Evolutionary conservation across 2,888 invertebrate species (phyloP), one percentile per base, ranked within the genome.

Genomic region (Acronicta leporina): DNA sequence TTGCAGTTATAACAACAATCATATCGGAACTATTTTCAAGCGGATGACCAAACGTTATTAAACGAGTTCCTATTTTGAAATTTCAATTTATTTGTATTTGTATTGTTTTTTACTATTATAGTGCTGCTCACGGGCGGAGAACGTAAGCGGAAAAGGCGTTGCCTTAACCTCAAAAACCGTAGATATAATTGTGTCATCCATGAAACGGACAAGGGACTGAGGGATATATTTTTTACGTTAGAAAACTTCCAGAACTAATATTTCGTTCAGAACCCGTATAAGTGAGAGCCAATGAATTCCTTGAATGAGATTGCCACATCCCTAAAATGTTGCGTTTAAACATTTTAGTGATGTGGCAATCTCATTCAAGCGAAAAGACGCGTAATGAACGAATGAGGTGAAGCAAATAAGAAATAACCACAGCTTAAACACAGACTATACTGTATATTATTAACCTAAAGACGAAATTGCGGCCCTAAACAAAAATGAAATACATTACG

Each of bases 401-500:
- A 71, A 62, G 48, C 68, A 77, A 69, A 74, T 69, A 68, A 72
- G 63, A 67, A 67, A 63, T 56, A 77, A 75, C 62, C 64, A 63
- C 51, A 60, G 60, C 61, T 75, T 67, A 68, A 61, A 63, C 47
- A 65, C 52, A 60, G 63, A 65, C 69, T 62, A 60, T 69, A 59
- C 55, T 75, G 68, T 72, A 71, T 73, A 76, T 76, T 72, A 72
- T 76, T 74, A 77, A 79, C 67, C 73, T 53, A 67, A 73, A 72
- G 77, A 77, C 66, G 62, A 77, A 75, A 75, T 70, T 75, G 75
- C 70, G 68, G 72, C 62, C 64, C 65, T 71, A 77, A 79, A 80
- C 78, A 80, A 76, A 80, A 84, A 81, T 79, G 75, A 77, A 83
- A 79, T 75, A 80, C 74, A 79, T 81, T 75, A 81, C 80, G 74